Base-by-base conservation (phyloP, 2,888 invertebrate genomes). In the Agrotis segetum region DNA sequence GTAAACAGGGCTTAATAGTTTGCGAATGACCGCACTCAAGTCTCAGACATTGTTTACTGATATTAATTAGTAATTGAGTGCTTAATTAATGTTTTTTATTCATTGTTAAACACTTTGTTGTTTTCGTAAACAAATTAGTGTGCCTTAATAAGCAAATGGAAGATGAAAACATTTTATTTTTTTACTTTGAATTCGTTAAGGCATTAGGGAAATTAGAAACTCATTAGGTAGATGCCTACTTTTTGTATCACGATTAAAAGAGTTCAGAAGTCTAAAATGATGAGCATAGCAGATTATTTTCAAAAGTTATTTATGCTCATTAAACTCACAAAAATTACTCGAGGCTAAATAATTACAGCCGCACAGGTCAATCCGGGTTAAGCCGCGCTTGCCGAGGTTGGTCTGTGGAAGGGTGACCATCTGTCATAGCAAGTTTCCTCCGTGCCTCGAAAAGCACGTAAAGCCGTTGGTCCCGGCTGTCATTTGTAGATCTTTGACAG, bases 1-100 rank as follows among this genome's bases (percentile, higher is more conserved):
- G 74, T 77, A 77, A 77, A 70, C 74, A 56, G 13, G 9, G 60
- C 70, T 70, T 50, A 77, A 61, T 70, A 61, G 55, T n/a, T 70
- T 61, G 70, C 77, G 46, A 74, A 44, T 77, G 60, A 49, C 60
- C 53, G 34, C 63, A 68, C 63, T 64, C 17, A 34, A 50, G n/a
- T 50, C 46, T 40, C 56, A 40, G 50, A 79, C 24, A 63, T 29
- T 77, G 80, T 79, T 77, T 80, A 64, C 47, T 47, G 63, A 50
- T 60, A 59, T 63, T 79, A 64, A 72, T 78, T 55, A 56, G 71
- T 46, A 49, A 60, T 60, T 47, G 44, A 77, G 52, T 52, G 49
- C 50, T 58, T 78, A 34, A 66, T 66, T 63, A 61, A 52, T 60
- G 52, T 52, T 77, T 74, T 74, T 74, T 44, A 47, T 79, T 74